A percentile compares a stretch with the other conserved stretches of the same genome.
phyloP scores from a whole-genome alignment of 2,797 vertebrate species.

The Trachurus trachurus region DNA sequence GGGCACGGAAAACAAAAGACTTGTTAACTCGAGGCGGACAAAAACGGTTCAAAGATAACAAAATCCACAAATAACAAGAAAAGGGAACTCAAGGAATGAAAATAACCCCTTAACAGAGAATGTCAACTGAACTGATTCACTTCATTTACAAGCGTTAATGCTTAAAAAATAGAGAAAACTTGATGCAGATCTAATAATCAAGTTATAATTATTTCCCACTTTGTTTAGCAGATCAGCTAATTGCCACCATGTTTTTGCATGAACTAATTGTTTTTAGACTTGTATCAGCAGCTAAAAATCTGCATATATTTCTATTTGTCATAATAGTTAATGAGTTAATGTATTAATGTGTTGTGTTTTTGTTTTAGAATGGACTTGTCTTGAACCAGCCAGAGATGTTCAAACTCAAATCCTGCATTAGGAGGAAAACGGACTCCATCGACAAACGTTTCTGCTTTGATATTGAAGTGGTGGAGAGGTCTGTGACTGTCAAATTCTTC shows the following conservation, averaged over 20 bases:
- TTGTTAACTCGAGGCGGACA: constrained; percentile 39
- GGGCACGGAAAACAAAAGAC: constrained; percentile 51
- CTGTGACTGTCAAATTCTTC: constrained; percentile 65
- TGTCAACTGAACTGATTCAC: constrained; percentile 1
- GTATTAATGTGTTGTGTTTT: background rate
- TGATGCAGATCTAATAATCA: background rate
- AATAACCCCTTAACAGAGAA: constrained; percentile 25
- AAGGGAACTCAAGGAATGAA: constrained; percentile 16
- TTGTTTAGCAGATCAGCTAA: constrained; percentile 12
- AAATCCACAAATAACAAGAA: constrained; percentile 54
- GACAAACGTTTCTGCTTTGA: constrained; percentile 99
- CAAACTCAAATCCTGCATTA: constrained; percentile 97
- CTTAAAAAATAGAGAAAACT: background rate
- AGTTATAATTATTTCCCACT: background rate
- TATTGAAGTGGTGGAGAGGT: constrained; percentile 98
- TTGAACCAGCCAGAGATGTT: constrained; percentile 94
- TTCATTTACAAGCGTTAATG: background rate
- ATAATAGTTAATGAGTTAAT: background rate
- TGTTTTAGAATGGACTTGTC: constrained; percentile 91
- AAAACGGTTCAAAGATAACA: constrained; percentile 53
- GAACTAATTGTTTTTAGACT: background rate
- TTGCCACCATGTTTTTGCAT: background rate
- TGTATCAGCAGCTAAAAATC: background rate
- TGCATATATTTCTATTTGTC: background rate
- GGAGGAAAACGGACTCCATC: constrained; percentile 97